These are phyloP conservation scores for Charadrius vociferus DNA, from an alignment of 2,113 vertebrate species.

Conservation along the genomic window DNA sequence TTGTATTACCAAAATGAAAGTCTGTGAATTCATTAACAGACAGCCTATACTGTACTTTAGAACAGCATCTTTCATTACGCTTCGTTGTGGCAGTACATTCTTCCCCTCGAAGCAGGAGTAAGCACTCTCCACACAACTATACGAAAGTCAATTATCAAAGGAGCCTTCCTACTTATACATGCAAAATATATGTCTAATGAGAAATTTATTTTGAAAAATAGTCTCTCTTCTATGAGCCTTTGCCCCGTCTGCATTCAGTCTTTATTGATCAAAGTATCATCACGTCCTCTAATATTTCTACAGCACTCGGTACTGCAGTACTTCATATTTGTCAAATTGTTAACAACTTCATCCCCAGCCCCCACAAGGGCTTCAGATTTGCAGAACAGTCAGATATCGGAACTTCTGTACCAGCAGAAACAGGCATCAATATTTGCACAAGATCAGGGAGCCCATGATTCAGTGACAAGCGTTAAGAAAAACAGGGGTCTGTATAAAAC, in stretches of 20 bases:
- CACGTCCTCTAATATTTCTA: neutral
- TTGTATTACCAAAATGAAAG: neutral
- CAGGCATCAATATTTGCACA: neutral
- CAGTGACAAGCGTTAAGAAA: neutral
- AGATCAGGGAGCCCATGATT: neutral
- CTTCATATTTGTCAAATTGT: neutral
- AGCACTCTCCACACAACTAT: neutral
- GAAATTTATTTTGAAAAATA: neutral
- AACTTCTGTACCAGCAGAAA: neutral
- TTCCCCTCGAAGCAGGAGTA: neutral
- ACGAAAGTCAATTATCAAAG: neutral
- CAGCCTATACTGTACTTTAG: neutral
- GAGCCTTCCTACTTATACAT: neutral
- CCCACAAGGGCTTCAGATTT: neutral
- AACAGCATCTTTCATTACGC: neutral
- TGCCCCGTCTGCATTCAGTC: neutral
- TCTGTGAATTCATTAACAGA: neutral
- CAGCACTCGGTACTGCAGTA: neutral
- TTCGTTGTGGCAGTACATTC: neutral
- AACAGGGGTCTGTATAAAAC: neutral
- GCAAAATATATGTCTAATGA: neutral
- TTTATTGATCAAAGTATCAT: neutral
- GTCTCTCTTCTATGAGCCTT: neutral
- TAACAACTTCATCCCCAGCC: neutral
- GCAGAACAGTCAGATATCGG: neutral